These are phyloP conservation scores for Diabrotica virgifera DNA, from an alignment of 1,140 invertebrate genomes.

Conservation along the genomic window DNA sequence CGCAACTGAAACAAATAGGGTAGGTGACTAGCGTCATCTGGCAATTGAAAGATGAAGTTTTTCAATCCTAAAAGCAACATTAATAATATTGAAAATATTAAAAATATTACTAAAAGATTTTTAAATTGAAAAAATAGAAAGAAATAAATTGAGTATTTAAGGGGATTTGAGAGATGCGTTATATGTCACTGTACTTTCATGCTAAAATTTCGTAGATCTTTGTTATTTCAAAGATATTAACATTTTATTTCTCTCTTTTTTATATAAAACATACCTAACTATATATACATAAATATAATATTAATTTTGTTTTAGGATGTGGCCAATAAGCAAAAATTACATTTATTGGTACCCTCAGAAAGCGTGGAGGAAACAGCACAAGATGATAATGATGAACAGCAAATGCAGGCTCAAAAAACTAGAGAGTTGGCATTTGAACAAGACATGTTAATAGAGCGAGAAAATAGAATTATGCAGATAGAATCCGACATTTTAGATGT, in stretches of 20 bases:
- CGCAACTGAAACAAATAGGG: too few relatives aligned
- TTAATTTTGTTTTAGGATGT: conserved; percentile 55
- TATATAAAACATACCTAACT: conserved; percentile 12
- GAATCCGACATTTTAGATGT: conserved; percentile 87
- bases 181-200: too few relatives aligned
- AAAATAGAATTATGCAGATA: conserved; percentile 69
- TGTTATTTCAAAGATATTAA: too few relatives aligned
- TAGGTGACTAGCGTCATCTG: too few relatives aligned
- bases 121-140: too few relatives aligned
- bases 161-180: too few relatives aligned
- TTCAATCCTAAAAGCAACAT: too few relatives aligned
- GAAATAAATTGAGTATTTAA: too few relatives aligned
- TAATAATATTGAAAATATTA: too few relatives aligned
- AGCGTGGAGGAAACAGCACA: conserved; percentile 49
- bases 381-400: conserved; percentile 51
- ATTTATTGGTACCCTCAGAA: conserved; percentile 57
- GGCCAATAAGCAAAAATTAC: conserved; percentile 72
- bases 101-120: too few relatives aligned
- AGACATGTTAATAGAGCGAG: conserved; percentile 69
- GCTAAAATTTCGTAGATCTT: too few relatives aligned
- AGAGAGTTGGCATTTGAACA: conserved; percentile 71
- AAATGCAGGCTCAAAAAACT: conserved; percentile 52
- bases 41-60: too few relatives aligned
- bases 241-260: conserved; percentile 21
- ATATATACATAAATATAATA: conserved; percentile 8